Percentiles rank a stretch among this genome's conserved stretches.
These are phyloP conservation scores for Callocephalon fimbriatum DNA, from an alignment of 2,113 vertebrate genomes.

Conservation along the genomic window DNA sequence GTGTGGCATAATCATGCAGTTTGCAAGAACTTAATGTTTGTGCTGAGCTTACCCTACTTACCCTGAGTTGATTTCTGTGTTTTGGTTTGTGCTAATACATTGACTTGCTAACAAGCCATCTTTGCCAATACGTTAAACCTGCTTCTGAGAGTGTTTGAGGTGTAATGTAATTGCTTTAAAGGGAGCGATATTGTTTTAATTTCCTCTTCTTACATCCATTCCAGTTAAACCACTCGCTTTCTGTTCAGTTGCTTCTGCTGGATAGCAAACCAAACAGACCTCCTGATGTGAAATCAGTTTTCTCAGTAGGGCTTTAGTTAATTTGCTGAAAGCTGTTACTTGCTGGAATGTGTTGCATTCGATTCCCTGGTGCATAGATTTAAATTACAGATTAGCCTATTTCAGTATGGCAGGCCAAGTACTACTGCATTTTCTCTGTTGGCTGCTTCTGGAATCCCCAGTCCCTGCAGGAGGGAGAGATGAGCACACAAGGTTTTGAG, in stretches of 20 bases:
- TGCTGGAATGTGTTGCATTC: background rate
- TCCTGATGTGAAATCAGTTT: background rate
- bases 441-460: background rate
- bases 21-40: background rate
- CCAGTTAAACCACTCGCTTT: background rate
- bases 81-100: constrained; percentile 45
- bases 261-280: background rate
- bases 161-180: background rate
- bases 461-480: background rate
- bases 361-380: background rate
- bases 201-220: background rate
- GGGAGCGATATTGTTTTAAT: background rate
- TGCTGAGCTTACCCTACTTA: constrained; percentile 47
- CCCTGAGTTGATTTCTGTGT: background rate
- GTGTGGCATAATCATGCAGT: background rate
- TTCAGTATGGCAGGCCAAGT: background rate
- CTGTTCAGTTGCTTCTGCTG: background rate
- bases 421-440: background rate
- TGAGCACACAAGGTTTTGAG: background rate
- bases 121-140: background rate
- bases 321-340: background rate
- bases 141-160: background rate
- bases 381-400: background rate
- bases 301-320: background rate
- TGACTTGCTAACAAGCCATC: background rate